Evolutionary conservation across 2,888 invertebrate species (phyloP), one percentile per base, ranked within the genome.

Genomic region (Trichopria drosophilae): DNA sequence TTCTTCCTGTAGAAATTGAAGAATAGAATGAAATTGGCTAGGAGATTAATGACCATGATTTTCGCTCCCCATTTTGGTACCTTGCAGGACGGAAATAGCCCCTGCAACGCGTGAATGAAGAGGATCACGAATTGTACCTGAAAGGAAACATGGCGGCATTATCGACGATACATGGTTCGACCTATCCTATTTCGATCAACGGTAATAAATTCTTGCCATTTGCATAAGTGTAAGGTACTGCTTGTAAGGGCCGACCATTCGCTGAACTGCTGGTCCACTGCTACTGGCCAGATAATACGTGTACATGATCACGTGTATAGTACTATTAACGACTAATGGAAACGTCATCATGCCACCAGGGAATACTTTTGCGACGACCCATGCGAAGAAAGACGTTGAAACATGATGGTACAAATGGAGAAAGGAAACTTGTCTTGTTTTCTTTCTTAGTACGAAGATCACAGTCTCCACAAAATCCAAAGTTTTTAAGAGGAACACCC

Each of bases 381-480:
- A 87, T 0, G 81, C 66, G 3, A 87, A 71, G 1, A 80, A 63
- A 12, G 84, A 63, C 1, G 85, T 80, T 34, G 82, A 78, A 24
- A 81, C 71, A 57, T 88, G 88, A 72, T 88, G 88, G 63, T 88
- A 88, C 0, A 88, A 73, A 59, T 88, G 88, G 24, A 88, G 73
- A 55, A 80, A 81, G 0, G 87, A 83, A 5, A 87, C 83, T 75
- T 88, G 88, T 16, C 79, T 79, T 31, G 82, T 75, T 67, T 84
- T 87, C 71, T 86, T 86, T 55, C 88, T 79, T 59, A 88, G 64
- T 4, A 86, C 75, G 63, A 87, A 88, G 67, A 88, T 81, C 0
- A 80, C 68, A 0, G 88, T 88, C 71, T 88, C 88, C 0, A 80
- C 56, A 1, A 88, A 70, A 68, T 88, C 88, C 6, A 81, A 51